A percentile compares a stretch with the other conserved stretches of the same genome.
Evolutionary conservation across 2,797 vertebrate species (phyloP).

Genomic region (Lithobates sylvaticus): DNA sequence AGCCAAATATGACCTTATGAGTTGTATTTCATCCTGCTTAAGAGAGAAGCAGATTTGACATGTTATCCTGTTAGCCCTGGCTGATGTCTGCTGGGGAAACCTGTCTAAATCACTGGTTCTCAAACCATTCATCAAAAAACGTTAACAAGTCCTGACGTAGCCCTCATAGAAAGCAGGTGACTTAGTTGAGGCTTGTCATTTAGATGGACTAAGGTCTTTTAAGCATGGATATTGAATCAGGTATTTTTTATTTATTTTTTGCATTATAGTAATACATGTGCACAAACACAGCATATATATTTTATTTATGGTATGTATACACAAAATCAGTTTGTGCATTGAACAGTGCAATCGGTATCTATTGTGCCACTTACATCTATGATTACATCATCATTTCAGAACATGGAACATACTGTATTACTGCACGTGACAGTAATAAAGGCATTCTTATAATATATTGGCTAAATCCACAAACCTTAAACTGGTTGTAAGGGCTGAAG

Average conservation of each 20-base stretch:
- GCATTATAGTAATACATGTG: not conserved
- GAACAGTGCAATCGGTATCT: no score
- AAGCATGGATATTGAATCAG: not conserved
- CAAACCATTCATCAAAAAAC: slow-evolving; percentile 33
- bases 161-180: slow-evolving; percentile 32
- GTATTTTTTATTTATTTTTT: not conserved
- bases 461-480: no score
- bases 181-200: slow-evolving; percentile 15
- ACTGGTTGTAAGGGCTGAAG: no score
- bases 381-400: no score
- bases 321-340: no score
- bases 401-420: no score
- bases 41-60: slow-evolving; percentile 31
- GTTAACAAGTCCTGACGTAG: slow-evolving; percentile 30
- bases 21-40: slow-evolving; percentile 34
- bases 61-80: slow-evolving; percentile 41
- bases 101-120: slow-evolving; percentile 39
- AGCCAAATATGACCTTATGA: slow-evolving; percentile 1
- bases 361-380: no score
- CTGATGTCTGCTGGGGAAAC: slow-evolving; percentile 40
- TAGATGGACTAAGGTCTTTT: not conserved
- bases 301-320: not conserved
- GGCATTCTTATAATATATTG: no score
- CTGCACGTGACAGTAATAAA: no score
- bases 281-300: not conserved